Evolutionary conservation across 2,113 vertebrate species (phyloP), one percentile per base, ranked within the genome.

Genomic region (Ornithorhynchus anatinus): DNA sequence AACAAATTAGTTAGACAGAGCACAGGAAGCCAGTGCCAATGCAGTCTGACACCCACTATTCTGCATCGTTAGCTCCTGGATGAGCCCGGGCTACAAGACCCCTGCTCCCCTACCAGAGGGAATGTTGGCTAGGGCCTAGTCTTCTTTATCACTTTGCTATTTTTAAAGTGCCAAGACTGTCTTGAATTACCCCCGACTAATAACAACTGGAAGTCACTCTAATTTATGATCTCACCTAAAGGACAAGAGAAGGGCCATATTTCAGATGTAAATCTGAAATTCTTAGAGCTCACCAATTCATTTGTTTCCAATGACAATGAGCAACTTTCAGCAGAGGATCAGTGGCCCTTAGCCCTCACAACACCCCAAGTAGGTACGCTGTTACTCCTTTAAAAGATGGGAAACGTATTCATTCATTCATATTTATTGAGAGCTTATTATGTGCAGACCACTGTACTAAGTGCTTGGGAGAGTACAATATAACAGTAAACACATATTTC

Each of bases 121-220:
- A 45, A 33, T 1, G 14, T 45, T 8, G 19, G 60, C 58, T 38
- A 22, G 39, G 51, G n/a, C 39, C 45, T 10, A 9, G 45, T 13
- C 25, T 23, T 27, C 40, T 31, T 22, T 7, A 37, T 36, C 59
- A 25, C 37, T 11, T 19, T 7, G 61, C 82, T 83, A 81, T 83
- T 74, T 87, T 83, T 74, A 73, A 74, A 60, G 57, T 42, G 52
- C 69, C 67, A 67, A 25, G 56, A 69, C 54, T 69, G 48, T 71
- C 77, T 48, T 70, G 62, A 65, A 59, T 77, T 74, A 81, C 62
- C 69, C 63, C 69, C 56, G n/a, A 48, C 56, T 11, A 69, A 59
- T 48, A 59, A 81, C 80, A 85, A 74, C 54, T 74, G 75, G 68
- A 65, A 72, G 77, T 56, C 39, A 70, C 32, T 56, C 63, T 71